Evolutionary conservation across 2,888 invertebrate genomes (phyloP).

Genomic region (Bellardia pandia): DNA sequence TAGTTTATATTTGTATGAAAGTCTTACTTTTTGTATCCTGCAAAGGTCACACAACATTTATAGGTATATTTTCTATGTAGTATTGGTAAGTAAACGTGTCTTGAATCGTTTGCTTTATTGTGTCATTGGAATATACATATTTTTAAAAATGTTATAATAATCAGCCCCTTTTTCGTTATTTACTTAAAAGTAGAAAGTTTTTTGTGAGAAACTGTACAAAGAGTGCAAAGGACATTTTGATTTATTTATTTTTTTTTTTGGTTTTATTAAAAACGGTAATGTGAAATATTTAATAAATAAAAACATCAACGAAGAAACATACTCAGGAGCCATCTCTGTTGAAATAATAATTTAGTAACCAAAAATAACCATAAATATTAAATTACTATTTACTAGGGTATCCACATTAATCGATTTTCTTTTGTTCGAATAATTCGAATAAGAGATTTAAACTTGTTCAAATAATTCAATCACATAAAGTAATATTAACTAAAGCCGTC

Average conservation of each 20-base stretch:
- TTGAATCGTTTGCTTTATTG: constrained; percentile 6
- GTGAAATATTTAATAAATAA: too few species aligned
- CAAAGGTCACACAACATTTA: constrained; percentile 24
- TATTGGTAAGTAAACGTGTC: constrained; percentile 4
- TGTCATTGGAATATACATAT: constrained; percentile 9
- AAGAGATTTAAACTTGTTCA: too few species aligned
- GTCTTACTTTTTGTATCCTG: constrained; percentile 8
- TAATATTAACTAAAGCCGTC: too few species aligned
- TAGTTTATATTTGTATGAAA: not conserved
- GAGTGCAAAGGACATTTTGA: not conserved
- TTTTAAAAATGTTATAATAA: not conserved
- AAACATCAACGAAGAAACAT: too few species aligned
- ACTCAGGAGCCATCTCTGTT: too few species aligned
- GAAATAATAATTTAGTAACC: too few species aligned
- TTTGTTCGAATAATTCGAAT: too few species aligned
- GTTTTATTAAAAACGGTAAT: not conserved
- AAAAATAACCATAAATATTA: too few species aligned
- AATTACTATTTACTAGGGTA: too few species aligned
- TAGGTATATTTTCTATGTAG: not conserved
- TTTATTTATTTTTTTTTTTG: not conserved
- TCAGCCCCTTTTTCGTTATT: not conserved
- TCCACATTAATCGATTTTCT: too few species aligned
- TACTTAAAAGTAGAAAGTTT: not conserved
- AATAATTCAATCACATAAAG: too few species aligned
- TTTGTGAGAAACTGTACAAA: not conserved